These are phyloP conservation scores for Thymelicus acteon DNA, from an alignment of 2,888 invertebrate genomes.

Conservation along the genomic window DNA sequence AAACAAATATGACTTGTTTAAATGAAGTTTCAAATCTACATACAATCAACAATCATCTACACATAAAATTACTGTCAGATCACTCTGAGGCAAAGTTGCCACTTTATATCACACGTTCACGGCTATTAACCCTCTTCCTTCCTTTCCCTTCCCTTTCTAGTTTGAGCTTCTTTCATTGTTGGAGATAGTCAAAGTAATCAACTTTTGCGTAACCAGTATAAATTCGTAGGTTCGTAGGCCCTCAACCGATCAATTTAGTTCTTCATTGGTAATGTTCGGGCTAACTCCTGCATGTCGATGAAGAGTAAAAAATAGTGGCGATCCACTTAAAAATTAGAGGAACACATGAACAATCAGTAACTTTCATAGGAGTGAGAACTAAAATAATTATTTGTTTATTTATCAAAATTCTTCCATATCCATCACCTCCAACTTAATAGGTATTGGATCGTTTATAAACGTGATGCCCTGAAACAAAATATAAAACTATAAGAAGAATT, in stretches of 20 bases:
- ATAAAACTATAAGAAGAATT: not conserved
- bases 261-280: too few relatives aligned
- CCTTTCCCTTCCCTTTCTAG: not conserved
- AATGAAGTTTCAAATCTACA: not conserved
- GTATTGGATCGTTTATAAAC: slow-evolving; percentile 4
- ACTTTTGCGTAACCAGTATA: not conserved
- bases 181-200: not conserved
- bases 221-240: not conserved
- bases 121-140: too few relatives aligned
- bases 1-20: not conserved
- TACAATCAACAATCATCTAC: not conserved
- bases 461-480: slow-evolving; percentile 6
- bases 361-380: too few relatives aligned
- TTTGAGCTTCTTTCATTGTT: not conserved
- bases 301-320: too few relatives aligned
- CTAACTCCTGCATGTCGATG: too few relatives aligned
- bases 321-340: too few relatives aligned
- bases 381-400: not conserved
- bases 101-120: too few relatives aligned
- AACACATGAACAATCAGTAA: too few relatives aligned
- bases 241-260: too few relatives aligned
- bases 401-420: not conserved
- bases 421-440: slow-evolving; percentile 2
- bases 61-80: not conserved
- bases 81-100: not conserved